phyloP scores from a whole-genome alignment of 2,888 invertebrate genomes.

The Chloromyia formosa region DNA sequence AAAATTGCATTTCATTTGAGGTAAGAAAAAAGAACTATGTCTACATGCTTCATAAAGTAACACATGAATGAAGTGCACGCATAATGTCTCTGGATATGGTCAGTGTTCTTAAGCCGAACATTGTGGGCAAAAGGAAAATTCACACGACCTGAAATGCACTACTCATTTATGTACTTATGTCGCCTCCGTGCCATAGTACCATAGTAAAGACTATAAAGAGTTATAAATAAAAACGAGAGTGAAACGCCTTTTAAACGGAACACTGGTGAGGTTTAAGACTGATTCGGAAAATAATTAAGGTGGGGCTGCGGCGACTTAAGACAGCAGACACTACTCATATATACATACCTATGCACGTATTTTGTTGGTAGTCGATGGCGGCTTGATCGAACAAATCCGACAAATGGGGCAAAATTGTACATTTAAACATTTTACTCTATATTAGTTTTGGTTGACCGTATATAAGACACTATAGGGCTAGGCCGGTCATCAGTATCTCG shows the following conservation, averaged over 20 bases:
- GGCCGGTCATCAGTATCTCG: slow-evolving; percentile 64
- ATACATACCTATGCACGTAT: background rate
- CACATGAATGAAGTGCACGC: slow-evolving; percentile 8
- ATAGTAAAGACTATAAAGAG: slow-evolving; percentile 19
- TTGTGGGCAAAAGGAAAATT: slow-evolving; percentile 24
- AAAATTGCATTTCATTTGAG: background rate
- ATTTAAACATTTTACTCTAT: slow-evolving; percentile 50
- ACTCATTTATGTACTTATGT: background rate
- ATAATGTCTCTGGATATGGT: slow-evolving; percentile 1
- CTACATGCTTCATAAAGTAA: slow-evolving; percentile 4
- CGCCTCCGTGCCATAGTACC: slow-evolving; percentile 7
- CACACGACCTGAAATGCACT: slow-evolving; percentile 28
- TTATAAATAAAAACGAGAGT: slow-evolving; percentile 40
- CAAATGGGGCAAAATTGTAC: slow-evolving; percentile 50
- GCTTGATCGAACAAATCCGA: slow-evolving; percentile 40
- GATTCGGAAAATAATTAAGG: slow-evolving; percentile 40
- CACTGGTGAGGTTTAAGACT: slow-evolving; percentile 19
- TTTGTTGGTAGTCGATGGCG: slow-evolving; percentile 44
- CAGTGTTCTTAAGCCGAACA: slow-evolving; percentile 21
- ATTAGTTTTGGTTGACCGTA: slow-evolving; percentile 62
- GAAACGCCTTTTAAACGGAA: slow-evolving; percentile 42
- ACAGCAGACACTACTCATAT: slow-evolving; percentile 7
- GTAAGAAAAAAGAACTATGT: no score
- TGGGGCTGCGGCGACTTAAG: slow-evolving; percentile 38
- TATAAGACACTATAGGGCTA: slow-evolving; percentile 65